Base-by-base conservation (phyloP, 53 echinoderm and acorn worm genomes). In the Crossaster papposus region DNA sequence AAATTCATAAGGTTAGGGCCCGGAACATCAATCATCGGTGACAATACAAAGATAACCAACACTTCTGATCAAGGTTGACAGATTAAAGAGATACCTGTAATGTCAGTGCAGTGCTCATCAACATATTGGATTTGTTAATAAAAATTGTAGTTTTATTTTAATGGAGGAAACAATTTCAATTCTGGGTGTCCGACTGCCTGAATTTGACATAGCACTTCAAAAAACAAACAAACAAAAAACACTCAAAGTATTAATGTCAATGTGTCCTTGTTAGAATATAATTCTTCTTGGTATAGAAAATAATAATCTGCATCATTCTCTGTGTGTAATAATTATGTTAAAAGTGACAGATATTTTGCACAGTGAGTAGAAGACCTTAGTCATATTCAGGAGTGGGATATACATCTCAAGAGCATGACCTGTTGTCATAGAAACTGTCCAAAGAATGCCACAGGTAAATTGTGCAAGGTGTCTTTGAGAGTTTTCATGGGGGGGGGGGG, bases 341-440 rank as follows among this genome's bases (percentile, higher is more conserved):
- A 62, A n/a, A 68, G 22, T 11, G 68, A 58, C 28, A 68, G 20
- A 68, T 68, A 68, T 74, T 35, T 36, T 1, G 4, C 9, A n/a
- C 14, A 14, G 75, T 13, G 35, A 74, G n/a, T n/a, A n/a, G 31
- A 74, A 74, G 50, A 11, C 72, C 33, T 53, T 54, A 0, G 3
- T 65, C 8, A 37, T 52, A 85, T 85, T 52, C 72, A 50, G 85
- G 17, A 34, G 7, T 28, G 72, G 73, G 30, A 33, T 3, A 54
- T 29, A 52, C 34, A 72, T 73, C 85, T 85, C 85, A 51, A 85
- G 85, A 72, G 85, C 12, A 72, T 85, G 37, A 70, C 85, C 32
- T 23, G 54, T 85, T 73, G 52, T 52, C 73, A 72, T 72, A 70
- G 73, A 51, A 85, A 85, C 85, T 20, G 31, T 54, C 73, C 28